Percentiles rank a stretch among this genome's conserved stretches.
Conservation (phyloP, 2,113 vertebrate genomes). For the Tetrax tetrax region DNA sequence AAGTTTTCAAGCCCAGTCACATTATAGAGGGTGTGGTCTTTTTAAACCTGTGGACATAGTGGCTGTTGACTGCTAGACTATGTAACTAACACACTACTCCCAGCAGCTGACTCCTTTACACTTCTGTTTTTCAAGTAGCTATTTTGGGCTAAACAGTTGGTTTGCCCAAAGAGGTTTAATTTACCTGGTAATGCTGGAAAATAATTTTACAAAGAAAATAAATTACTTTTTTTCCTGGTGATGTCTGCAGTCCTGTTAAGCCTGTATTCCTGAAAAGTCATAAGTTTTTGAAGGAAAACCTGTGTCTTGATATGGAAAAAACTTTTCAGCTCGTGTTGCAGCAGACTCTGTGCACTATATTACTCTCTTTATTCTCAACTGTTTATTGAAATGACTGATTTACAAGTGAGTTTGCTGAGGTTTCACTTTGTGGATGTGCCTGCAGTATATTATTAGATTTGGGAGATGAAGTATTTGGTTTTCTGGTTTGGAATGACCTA, state of each 20-base stretch:
- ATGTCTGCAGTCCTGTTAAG: not conserved
- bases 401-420: not conserved
- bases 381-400: not conserved
- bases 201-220: not conserved
- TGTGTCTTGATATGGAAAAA: not conserved
- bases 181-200: not conserved
- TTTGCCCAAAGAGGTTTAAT: not conserved
- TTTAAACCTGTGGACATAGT: not conserved
- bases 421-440: not conserved
- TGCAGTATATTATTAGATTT: not conserved
- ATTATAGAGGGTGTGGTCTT: not conserved
- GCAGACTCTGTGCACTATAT: not conserved
- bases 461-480: not conserved
- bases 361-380: not conserved
- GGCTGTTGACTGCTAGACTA: not conserved
- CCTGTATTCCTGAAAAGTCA: not conserved
- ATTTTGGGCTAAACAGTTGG: not conserved
- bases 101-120: not conserved
- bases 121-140: not conserved
- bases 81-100: not conserved
- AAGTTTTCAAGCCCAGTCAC: not conserved
- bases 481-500: not conserved
- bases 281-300: not conserved
- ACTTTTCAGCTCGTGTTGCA: not conserved
- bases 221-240: not conserved